Conservation (phyloP, 1,140 invertebrate genomes). For the Cotesia vestalis region DNA sequence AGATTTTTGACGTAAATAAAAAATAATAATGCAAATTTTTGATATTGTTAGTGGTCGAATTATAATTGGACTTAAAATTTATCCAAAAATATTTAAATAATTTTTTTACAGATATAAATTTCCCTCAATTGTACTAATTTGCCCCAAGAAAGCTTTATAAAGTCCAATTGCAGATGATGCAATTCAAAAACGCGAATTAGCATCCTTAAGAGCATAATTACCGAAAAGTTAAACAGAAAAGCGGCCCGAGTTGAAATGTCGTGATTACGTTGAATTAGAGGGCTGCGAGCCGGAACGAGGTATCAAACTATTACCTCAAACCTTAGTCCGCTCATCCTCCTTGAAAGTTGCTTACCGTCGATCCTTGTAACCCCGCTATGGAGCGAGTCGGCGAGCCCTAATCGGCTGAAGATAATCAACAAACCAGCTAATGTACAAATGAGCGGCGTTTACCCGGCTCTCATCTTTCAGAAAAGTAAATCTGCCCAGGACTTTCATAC, state of each 20-base stretch:
- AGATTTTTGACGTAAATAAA: too few relatives aligned
- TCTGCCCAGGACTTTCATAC: too few relatives aligned
- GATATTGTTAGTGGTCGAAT: too few relatives aligned
- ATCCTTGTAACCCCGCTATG: conserved; percentile 24
- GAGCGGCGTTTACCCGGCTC: not conserved
- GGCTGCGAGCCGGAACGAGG: conserved; percentile 66
- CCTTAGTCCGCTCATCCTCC: conserved; percentile 46
- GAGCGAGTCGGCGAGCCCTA: not conserved
- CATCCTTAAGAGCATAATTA: conserved; percentile 7
- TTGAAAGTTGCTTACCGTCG: conserved; percentile 35
- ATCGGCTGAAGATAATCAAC: too few relatives aligned
- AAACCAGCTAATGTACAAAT: conserved; percentile 10
- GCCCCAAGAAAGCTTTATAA: too few relatives aligned
- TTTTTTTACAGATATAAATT: too few relatives aligned
- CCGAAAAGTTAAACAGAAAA: conserved; percentile 24
- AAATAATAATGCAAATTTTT: too few relatives aligned
- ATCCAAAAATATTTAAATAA: too few relatives aligned
- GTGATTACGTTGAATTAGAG: conserved; percentile 67
- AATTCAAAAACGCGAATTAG: too few relatives aligned
- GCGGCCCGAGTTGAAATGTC: conserved; percentile 58
- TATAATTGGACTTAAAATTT: too few relatives aligned
- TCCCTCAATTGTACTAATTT: too few relatives aligned
- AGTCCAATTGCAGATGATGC: too few relatives aligned
- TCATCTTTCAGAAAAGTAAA: not conserved
- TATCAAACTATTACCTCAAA: conserved; percentile 68